phyloP scores from a whole-genome alignment of 2,797 vertebrate species.

The Enteromius unitaeniatus region DNA sequence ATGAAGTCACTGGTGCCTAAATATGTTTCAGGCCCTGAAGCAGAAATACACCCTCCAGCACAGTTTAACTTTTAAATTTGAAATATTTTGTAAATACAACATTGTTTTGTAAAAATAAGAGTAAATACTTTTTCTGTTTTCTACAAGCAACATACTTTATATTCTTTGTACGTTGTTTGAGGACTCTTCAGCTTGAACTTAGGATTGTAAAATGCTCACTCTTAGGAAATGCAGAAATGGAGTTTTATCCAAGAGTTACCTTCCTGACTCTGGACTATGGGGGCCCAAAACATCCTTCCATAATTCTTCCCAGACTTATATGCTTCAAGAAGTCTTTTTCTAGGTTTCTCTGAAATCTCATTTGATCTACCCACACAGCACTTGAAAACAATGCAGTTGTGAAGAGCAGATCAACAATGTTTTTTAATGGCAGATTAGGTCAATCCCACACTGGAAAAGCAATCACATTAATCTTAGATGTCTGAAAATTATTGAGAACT shows the following conservation, averaged over 20 bases:
- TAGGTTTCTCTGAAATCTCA: not conserved
- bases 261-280: not conserved
- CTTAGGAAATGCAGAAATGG: not conserved
- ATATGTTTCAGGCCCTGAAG: not conserved
- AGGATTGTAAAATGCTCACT: not conserved
- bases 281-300: not conserved
- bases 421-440: not conserved
- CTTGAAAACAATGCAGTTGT: not conserved
- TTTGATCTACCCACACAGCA: not conserved
- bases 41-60: not conserved
- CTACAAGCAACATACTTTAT: not conserved
- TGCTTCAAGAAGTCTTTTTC: not conserved
- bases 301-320: conserved; percentile 6
- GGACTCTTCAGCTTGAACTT: not conserved
- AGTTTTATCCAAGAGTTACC: not conserved
- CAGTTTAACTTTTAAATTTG: not conserved
- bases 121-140: too few species aligned
- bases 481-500: not conserved
- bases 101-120: too few species aligned
- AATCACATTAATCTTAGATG: not conserved
- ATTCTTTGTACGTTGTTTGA: conserved; percentile 9
- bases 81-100: not conserved
- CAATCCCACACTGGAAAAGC: not conserved
- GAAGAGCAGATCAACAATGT: not conserved
- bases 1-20: conserved; percentile 14